Evolutionary conservation across 92 coral and sea anemone species (phyloP).

Genomic region (Parazoanthus darwini): DNA sequence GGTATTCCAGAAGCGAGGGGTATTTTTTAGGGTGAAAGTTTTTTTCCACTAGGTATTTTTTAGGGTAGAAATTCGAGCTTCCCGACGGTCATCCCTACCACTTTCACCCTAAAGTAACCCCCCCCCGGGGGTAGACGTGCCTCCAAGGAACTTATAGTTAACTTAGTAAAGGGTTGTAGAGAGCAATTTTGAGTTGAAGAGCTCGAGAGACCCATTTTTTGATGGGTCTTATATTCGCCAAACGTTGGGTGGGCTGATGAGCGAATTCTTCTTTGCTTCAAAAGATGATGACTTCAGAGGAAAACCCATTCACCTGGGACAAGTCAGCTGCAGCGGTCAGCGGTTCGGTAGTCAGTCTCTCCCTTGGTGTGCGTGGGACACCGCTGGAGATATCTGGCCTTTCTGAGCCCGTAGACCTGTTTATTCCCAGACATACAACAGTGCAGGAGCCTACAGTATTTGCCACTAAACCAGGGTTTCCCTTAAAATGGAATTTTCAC

Average conservation of each 20-base stretch:
- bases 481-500: neutral
- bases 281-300: neutral
- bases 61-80: too few relatives aligned
- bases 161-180: neutral
- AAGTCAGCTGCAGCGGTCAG: slow-evolving; percentile 14
- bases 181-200: too few relatives aligned
- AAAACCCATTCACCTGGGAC: slow-evolving; percentile 12
- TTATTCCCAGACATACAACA: neutral
- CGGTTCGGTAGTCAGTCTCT: slow-evolving; percentile 9
- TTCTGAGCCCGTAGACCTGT: neutral
- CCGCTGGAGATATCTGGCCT: neutral
- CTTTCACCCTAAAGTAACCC: too few relatives aligned
- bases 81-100: too few relatives aligned
- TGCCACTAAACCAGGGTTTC: neutral
- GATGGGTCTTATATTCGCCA: too few relatives aligned
- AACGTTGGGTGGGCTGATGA: too few relatives aligned
- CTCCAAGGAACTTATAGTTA: slow-evolving; percentile 26
- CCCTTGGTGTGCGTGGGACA: neutral
- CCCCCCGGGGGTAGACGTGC: neutral
- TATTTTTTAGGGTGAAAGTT: too few relatives aligned
- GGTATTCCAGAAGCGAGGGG: too few relatives aligned
- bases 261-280: neutral
- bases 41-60: too few relatives aligned
- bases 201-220: too few relatives aligned
- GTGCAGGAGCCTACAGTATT: neutral